Evolutionary conservation across 1,140 invertebrate species (phyloP).

Genomic region (Nephila pilipes): DNA sequence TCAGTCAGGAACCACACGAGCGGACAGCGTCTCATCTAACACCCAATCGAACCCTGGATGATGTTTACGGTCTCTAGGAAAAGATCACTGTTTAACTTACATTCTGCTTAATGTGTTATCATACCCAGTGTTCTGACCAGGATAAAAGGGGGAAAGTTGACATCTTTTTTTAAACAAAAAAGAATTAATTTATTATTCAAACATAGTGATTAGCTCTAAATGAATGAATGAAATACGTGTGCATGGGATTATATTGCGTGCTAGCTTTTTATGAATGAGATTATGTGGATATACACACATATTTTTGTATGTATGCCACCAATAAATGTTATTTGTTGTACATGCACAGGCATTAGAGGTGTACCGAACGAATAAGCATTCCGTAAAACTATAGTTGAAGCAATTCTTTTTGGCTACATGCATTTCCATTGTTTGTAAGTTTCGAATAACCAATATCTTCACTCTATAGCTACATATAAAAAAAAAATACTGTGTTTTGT

Average conservation of each 20-base stretch:
- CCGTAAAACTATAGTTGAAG: conserved; percentile 44
- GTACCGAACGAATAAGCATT: conserved; percentile 63
- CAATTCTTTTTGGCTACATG: conserved; percentile 44
- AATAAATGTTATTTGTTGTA: conserved; percentile 66
- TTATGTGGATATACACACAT: conserved; percentile 73
- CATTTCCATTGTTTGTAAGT: conserved; percentile 66
- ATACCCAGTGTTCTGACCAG: conserved; percentile 62
- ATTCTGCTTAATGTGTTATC: conserved; percentile 69
- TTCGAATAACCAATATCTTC: conserved; percentile 27
- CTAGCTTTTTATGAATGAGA: conserved; percentile 6
- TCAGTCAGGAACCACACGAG: conserved; percentile 47
- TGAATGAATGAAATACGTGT: conserved; percentile 24
- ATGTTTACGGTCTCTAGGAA: conserved; percentile 66
- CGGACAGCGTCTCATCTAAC: conserved; percentile 50
- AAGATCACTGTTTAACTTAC: conserved; percentile 67
- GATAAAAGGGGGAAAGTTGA: not conserved
- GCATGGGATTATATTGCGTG: conserved; percentile 37
- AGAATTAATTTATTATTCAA: conserved; percentile 70
- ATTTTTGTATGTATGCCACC: conserved; percentile 76
- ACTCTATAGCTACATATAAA: conserved; percentile 22
- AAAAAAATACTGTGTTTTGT: conserved; percentile 33
- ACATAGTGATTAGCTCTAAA: conserved; percentile 55
- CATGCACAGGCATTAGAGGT: conserved; percentile 70
- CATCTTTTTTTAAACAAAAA: conserved; percentile 56
- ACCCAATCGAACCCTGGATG: conserved; percentile 58